Evolutionary conservation across 2,113 vertebrate genomes (phyloP).

Genomic region (Pterophyllum scalare): DNA sequence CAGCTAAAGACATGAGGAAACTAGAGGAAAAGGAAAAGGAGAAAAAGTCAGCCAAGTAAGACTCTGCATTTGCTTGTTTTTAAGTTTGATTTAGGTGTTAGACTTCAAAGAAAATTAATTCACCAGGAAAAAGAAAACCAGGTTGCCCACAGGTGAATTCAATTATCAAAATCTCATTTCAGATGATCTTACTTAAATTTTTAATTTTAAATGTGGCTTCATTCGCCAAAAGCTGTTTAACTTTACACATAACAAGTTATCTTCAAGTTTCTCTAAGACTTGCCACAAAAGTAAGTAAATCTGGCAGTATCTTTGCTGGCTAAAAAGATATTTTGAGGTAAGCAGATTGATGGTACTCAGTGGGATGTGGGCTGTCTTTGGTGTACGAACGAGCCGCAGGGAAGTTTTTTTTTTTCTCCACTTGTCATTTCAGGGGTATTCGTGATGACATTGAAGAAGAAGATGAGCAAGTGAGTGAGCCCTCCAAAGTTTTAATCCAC

Average conservation of each 20-base stretch:
- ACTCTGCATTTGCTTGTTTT: conserved; percentile 29
- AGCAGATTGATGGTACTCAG: conserved; percentile 38
- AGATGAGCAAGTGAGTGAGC: conserved; percentile 99
- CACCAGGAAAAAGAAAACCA: not conserved
- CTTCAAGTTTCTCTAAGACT: not conserved
- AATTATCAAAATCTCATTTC: not conserved
- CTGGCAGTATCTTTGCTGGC: not conserved
- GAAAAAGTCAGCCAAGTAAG: conserved; percentile 95
- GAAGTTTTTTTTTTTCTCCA: conserved; percentile 99
- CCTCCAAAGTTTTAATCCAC: conserved; percentile 87
- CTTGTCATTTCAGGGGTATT: conserved; percentile 99
- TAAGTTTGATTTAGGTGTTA: conserved; percentile 1
- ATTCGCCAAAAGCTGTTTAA: not conserved
- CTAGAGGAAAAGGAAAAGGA: conserved; percentile 97
- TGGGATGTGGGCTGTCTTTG: conserved; percentile 81
- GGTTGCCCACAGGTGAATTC: not conserved
- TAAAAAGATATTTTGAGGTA: conserved; percentile 25
- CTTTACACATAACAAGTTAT: not conserved
- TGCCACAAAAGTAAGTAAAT: not conserved
- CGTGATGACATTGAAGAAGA: conserved; percentile 99
- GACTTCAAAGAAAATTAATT: not conserved
- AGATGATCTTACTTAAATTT: not conserved
- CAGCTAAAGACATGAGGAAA: conserved; percentile 96
- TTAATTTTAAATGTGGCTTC: not conserved
- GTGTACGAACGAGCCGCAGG: conserved; percentile 99